Evolutionary conservation across 2,888 invertebrate species (phyloP).

Genomic region (Yponomeuta plumbellus): DNA sequence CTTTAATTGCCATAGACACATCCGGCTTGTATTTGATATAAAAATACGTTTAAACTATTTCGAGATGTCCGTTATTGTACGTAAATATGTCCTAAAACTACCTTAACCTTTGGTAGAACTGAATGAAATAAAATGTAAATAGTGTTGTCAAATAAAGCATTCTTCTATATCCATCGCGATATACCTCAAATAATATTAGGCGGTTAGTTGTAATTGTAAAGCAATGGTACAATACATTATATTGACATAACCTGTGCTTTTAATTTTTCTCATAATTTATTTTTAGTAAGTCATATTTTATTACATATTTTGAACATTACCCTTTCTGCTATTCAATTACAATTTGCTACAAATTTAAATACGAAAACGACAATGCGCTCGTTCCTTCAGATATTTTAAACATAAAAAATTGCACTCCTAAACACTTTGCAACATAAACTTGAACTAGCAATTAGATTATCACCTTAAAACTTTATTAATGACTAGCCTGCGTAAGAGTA

Average conservation of each 20-base stretch:
- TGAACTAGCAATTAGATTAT: no score
- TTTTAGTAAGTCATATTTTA: background rate
- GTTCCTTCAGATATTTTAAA: no score
- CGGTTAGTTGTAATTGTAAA: conserved; percentile 4
- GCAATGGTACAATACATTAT: conserved; percentile 33
- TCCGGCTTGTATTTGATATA: background rate
- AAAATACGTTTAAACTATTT: background rate
- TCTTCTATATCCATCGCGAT: conserved; percentile 17
- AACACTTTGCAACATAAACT: no score
- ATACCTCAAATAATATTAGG: conserved; percentile 16
- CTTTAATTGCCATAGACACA: background rate
- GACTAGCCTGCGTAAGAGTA: no score
- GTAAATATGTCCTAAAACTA: background rate
- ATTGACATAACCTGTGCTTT: conserved; percentile 25
- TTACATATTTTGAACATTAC: background rate
- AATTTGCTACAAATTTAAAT: no score
- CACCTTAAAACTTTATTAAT: no score
- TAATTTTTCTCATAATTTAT: conserved; percentile 17
- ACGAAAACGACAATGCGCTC: no score
- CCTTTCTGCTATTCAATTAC: no score
- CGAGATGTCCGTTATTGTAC: background rate
- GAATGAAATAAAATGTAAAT: conserved; percentile 16
- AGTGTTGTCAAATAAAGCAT: conserved; percentile 10
- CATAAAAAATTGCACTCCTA: no score
- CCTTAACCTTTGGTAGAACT: background rate